Percentiles rank a stretch among this genome's conserved stretches.
These are phyloP conservation scores for Ophiodon elongatus DNA, from an alignment of 2,113 vertebrate species.

Conservation along the genomic window DNA sequence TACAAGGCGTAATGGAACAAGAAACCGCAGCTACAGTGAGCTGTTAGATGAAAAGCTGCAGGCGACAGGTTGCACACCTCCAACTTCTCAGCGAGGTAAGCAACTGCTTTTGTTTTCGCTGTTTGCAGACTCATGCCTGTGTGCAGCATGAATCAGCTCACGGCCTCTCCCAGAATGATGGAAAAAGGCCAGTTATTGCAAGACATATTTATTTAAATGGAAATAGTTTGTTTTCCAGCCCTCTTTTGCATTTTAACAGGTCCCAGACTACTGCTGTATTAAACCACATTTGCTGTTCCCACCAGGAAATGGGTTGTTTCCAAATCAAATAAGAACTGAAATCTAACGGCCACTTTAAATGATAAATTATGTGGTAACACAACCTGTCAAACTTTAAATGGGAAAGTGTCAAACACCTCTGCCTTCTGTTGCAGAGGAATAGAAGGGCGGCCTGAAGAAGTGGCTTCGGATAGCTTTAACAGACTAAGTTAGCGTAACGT, in stretches of 20 bases:
- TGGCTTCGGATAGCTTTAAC: neutral
- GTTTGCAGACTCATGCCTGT: neutral
- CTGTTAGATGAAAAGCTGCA: neutral
- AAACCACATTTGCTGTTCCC: neutral
- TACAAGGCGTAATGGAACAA: neutral
- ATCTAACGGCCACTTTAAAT: neutral
- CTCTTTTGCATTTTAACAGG: neutral
- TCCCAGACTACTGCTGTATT: neutral
- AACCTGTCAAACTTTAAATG: neutral
- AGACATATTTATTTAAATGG: neutral
- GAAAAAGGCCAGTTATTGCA: neutral
- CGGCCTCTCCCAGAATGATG: neutral
- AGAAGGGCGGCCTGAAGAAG: neutral
- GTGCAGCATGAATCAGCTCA: neutral
- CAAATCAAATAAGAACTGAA: neutral
- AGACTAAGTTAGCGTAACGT: neutral
- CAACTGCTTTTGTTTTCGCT: neutral
- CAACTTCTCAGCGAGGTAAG: neutral
- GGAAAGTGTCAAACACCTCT: neutral
- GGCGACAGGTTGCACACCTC: neutral
- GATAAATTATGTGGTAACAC: neutral
- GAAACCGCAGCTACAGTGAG: neutral
- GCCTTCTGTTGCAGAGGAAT: neutral
- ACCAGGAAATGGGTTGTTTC: neutral
- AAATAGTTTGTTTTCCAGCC: neutral